Conservation (phyloP, 2,113 vertebrate species). For the Barbus barbus region DNA sequence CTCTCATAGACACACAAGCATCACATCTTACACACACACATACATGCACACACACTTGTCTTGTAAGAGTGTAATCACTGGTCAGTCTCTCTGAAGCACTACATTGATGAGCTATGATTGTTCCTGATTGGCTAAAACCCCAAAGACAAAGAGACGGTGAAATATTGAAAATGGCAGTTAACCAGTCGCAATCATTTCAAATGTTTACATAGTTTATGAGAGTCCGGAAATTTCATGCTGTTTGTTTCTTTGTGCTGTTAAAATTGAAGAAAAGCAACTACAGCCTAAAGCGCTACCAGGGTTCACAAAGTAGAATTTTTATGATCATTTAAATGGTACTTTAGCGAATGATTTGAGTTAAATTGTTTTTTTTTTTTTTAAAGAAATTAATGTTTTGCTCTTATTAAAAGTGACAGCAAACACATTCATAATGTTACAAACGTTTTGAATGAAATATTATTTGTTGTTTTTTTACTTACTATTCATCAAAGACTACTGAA, state of each 20-base stretch:
- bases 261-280: conserved; percentile 5
- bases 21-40: not conserved
- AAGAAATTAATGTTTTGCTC: not conserved
- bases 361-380: not conserved
- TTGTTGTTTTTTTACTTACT: too few species aligned
- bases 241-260: conserved; percentile 22
- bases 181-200: conserved; percentile 87
- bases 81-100: conserved; percentile 87
- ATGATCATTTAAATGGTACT: not conserved
- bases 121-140: conserved; percentile 88
- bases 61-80: conserved; percentile 95
- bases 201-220: conserved; percentile 53
- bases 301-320: not conserved
- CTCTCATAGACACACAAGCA: not conserved
- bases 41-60: conserved; percentile 58
- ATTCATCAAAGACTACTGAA: not conserved
- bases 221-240: conserved; percentile 32
- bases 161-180: conserved; percentile 86
- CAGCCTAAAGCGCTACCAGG: not conserved
- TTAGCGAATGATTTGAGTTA: not conserved
- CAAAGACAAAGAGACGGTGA: conserved; percentile 84
- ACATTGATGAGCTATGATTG: conserved; percentile 94
- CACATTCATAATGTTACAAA: not conserved
- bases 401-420: not conserved
- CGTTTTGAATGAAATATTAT: not conserved